phyloP scores from a whole-genome alignment of 2,888 invertebrate genomes.

The Drosophila nigricruria region DNA sequence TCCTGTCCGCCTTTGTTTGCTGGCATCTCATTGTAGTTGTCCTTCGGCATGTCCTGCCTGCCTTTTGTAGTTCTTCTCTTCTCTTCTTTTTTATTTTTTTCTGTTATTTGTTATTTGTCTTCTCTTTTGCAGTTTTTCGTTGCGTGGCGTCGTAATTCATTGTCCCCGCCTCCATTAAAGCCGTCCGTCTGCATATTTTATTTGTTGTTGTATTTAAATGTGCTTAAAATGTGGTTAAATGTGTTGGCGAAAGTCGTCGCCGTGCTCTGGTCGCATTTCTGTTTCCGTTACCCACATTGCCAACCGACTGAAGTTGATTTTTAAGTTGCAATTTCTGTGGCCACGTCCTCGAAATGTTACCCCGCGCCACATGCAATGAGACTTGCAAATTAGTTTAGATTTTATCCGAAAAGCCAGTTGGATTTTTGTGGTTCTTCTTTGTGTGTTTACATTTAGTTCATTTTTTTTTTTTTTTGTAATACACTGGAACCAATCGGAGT shows the following conservation, averaged over 20 bases:
- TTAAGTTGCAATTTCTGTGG: conserved; percentile 53
- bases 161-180: conserved; percentile 43
- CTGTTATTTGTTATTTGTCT: conserved; percentile 8
- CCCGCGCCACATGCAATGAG: conserved; percentile 4
- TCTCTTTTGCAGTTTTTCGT: conserved; percentile 47
- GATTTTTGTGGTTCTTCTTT: conserved; percentile 18
- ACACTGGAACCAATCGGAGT: neutral
- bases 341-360: conserved; percentile 11
- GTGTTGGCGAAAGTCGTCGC: conserved; percentile 46
- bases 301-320: conserved; percentile 49
- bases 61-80: conserved; percentile 36
- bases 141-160: conserved; percentile 68
- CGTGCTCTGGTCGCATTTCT: conserved; percentile 44
- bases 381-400: conserved; percentile 43
- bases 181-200: conserved; percentile 45
- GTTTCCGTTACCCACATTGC: conserved; percentile 33
- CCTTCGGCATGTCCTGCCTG: conserved; percentile 60
- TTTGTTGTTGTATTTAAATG: conserved; percentile 68
- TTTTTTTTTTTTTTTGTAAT: neutral
- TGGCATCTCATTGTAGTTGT: conserved; percentile 62
- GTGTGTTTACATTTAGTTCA: conserved; percentile 2
- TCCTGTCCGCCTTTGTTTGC: conserved; percentile 53
- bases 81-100: conserved; percentile 15
- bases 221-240: conserved; percentile 70
- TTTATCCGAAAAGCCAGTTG: conserved; percentile 37